Percentiles rank a stretch among this genome's conserved stretches.
phyloP scores from a whole-genome alignment of 2,888 invertebrate species.

The Oithona nana region DNA sequence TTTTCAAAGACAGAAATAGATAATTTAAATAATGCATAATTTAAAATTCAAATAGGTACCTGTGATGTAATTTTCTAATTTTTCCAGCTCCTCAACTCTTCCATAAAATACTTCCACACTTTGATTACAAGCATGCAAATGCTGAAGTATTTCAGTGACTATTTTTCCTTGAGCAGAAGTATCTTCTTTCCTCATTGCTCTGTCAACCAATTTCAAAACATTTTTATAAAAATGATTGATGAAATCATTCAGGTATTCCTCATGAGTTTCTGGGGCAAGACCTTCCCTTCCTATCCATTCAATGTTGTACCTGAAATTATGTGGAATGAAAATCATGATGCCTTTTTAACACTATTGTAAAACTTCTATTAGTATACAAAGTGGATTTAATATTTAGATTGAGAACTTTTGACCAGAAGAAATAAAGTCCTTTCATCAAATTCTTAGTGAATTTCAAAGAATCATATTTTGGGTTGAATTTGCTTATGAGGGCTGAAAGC shows the following conservation, averaged over 20 bases:
- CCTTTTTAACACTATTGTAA: background rate
- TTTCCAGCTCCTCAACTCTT: constrained; percentile 59
- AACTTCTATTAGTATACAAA: no score
- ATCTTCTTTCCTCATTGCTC: constrained; percentile 88
- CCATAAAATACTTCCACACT: constrained; percentile 86
- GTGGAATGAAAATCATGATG: background rate
- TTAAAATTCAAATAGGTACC: no score
- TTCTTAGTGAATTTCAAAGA: no score
- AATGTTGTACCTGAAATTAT: no score
- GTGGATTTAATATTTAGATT: no score
- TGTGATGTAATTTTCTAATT: constrained; percentile 60
- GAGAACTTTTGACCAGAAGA: no score
- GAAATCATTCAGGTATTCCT: constrained; percentile 81
- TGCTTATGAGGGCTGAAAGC: no score
- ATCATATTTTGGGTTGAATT: no score
- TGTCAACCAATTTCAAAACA: constrained; percentile 42
- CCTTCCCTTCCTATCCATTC: constrained; percentile 96
- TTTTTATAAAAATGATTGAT: constrained; percentile 84
- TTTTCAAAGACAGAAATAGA: no score
- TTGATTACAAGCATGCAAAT: constrained; percentile 58
- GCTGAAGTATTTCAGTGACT: constrained; percentile 79
- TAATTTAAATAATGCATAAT: no score
- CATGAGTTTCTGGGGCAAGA: constrained; percentile 72
- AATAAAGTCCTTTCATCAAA: no score
- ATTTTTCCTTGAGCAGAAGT: constrained; percentile 81